Conservation (phyloP, 1,140 invertebrate species). For the Caenorhabditis inopinata region DNA sequence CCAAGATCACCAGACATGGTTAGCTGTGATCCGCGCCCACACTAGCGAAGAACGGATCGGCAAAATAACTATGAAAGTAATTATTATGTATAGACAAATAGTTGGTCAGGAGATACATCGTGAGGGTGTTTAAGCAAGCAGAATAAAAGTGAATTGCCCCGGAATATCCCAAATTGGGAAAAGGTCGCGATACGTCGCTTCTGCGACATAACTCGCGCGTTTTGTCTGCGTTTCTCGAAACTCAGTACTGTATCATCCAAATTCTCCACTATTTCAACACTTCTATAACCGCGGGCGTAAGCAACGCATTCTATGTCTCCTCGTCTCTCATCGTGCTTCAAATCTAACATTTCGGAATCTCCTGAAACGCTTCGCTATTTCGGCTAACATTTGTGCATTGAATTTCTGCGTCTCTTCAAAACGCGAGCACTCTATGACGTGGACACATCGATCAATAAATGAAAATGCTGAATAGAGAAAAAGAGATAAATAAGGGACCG, state of each 20-base stretch:
- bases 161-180: slow-evolving; percentile 2
- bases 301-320: slow-evolving; percentile 8
- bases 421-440: slow-evolving; percentile 22
- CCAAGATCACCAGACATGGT: too few relatives aligned
- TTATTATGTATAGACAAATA: too few relatives aligned
- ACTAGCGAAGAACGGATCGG: too few relatives aligned
- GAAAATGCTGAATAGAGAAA: not conserved
- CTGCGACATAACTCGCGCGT: not conserved
- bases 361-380: not conserved
- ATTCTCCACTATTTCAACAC: not conserved
- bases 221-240: not conserved
- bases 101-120: too few relatives aligned
- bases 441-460: slow-evolving; percentile 7
- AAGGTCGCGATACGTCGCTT: not conserved
- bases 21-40: too few relatives aligned
- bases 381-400: not conserved
- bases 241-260: not conserved
- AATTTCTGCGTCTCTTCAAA: not conserved
- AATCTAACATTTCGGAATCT: slow-evolving; percentile 19
- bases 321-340: not conserved
- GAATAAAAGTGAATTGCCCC: too few relatives aligned
- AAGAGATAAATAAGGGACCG: not conserved
- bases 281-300: not conserved
- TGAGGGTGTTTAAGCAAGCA: too few relatives aligned
- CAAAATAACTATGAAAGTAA: too few relatives aligned